These are phyloP conservation scores for Dicaeum eximium DNA, from an alignment of 2,113 vertebrate species.

Conservation along the genomic window DNA sequence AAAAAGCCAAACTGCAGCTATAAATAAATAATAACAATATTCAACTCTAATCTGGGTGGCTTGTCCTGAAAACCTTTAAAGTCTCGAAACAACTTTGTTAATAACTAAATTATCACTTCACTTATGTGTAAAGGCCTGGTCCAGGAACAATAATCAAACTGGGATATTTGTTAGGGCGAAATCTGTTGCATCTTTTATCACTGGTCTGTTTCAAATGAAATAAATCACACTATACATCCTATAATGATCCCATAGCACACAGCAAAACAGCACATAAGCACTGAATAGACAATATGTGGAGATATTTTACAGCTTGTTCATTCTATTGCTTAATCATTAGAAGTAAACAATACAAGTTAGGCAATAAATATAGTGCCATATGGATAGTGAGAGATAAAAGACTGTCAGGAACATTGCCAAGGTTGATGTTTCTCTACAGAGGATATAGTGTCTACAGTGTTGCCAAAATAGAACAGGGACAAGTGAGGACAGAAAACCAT, in stretches of 20 bases:
- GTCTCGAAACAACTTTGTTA: background rate
- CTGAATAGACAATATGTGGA: background rate
- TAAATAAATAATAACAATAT: background rate
- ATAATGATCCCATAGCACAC: background rate
- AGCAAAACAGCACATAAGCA: background rate
- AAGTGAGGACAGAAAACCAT: conserved; percentile 8
- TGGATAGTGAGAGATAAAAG: conserved; percentile 32
- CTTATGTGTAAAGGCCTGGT: background rate
- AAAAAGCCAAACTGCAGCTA: background rate
- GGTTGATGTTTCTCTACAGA: conserved; percentile 3
- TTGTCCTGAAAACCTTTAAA: background rate
- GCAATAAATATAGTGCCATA: conserved; percentile 13
- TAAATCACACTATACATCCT: background rate
- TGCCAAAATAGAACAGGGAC: conserved; percentile 35
- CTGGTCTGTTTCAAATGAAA: background rate
- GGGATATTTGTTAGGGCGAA: background rate
- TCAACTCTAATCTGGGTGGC: background rate
- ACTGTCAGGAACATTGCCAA: conserved; percentile 15
- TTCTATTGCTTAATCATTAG: conserved; percentile 11
- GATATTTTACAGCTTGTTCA: background rate
- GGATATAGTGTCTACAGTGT: background rate
- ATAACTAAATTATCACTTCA: background rate
- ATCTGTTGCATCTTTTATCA: background rate
- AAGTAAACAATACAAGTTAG: background rate
- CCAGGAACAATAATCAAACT: background rate